Evolutionary conservation across 2,113 vertebrate genomes (phyloP).

Genomic region (Dendrocopos noguchii): DNA sequence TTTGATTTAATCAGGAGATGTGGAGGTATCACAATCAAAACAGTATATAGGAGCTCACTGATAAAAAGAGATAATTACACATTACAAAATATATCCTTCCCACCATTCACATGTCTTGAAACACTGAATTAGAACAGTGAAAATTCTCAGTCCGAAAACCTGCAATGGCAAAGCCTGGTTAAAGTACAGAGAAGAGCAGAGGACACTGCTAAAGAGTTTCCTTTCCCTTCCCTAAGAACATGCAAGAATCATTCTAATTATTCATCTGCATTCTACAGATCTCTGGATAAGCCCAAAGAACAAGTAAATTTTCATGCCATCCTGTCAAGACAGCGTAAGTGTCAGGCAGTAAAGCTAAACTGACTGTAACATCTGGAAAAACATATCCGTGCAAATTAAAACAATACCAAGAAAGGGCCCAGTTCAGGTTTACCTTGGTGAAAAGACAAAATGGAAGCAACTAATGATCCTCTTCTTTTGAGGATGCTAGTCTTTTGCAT

Average conservation of each 20-base stretch:
- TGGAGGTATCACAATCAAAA: conserved; percentile 68
- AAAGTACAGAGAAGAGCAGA: not conserved
- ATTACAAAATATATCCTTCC: conserved; percentile 34
- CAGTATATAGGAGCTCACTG: conserved; percentile 20
- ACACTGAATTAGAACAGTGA: conserved; percentile 2
- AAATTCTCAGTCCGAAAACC: not conserved
- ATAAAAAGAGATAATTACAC: conserved; percentile 56
- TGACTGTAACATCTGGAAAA: not conserved
- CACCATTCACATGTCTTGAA: not conserved
- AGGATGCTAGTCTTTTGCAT: not conserved
- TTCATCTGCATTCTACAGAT: not conserved
- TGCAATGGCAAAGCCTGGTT: not conserved
- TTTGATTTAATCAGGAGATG: conserved; percentile 64
- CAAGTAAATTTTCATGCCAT: not conserved
- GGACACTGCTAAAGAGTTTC: not conserved
- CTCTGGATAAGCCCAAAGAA: not conserved
- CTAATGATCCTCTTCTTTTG: not conserved
- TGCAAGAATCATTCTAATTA: not conserved
- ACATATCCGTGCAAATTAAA: not conserved
- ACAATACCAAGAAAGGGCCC: not conserved
- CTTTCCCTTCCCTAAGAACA: not conserved
- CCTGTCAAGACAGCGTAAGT: not conserved
- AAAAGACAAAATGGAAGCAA: not conserved
- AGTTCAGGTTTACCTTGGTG: not conserved
- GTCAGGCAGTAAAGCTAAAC: not conserved